Evolutionary conservation across 2,113 vertebrate genomes (phyloP).

Genomic region (Mormyrus iriodes): DNA sequence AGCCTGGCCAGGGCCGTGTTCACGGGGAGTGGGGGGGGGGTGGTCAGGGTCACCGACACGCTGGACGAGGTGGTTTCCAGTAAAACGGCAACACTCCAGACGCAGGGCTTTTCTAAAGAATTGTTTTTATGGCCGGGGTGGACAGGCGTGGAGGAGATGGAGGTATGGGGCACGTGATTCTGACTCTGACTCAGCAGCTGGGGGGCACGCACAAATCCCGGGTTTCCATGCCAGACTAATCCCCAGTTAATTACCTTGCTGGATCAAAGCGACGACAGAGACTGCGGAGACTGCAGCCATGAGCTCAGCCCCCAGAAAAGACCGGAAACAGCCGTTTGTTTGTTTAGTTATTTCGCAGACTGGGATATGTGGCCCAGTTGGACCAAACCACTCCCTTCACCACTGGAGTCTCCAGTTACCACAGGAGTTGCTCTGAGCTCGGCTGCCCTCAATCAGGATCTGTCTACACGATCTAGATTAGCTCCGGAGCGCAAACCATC

Average conservation of each 20-base stretch:
- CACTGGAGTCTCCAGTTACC: neutral
- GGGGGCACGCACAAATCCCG: neutral
- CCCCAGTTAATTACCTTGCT: constrained; percentile 12
- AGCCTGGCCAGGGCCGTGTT: neutral
- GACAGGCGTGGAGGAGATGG: neutral
- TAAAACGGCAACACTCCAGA: constrained; percentile 20
- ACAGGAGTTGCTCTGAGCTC: neutral
- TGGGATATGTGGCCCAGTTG: neutral
- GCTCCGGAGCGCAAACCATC: neutral
- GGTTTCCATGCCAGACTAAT: neutral
- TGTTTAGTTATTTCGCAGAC: neutral
- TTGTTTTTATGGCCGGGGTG: constrained; percentile 3
- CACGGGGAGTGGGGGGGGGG: neutral
- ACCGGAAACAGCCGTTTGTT: neutral
- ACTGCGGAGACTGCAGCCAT: neutral
- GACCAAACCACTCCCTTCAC: neutral
- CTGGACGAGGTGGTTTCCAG: neutral
- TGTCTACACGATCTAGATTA: neutral
- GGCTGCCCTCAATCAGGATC: neutral
- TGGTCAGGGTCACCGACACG: neutral
- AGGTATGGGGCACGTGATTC: neutral
- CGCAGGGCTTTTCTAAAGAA: neutral
- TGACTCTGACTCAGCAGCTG: neutral
- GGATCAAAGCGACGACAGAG: constrained; percentile 3
- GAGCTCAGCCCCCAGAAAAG: neutral